Evolutionary conservation across 2,888 invertebrate genomes (phyloP).

Genomic region (Amphipyra tragopoginis): DNA sequence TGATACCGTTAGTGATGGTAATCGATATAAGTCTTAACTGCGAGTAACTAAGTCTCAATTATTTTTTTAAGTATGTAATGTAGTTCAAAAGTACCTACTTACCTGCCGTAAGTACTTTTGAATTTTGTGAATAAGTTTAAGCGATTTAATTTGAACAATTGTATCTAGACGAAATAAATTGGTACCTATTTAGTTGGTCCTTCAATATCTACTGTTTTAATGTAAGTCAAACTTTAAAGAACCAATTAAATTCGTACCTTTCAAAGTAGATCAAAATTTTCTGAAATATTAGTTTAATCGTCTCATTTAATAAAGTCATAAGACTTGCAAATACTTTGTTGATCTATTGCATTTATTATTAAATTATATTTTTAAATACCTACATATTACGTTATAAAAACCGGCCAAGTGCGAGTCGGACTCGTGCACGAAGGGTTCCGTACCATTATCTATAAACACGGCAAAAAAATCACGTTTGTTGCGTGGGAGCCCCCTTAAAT

Average conservation of each 20-base stretch:
- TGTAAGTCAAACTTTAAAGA: background rate
- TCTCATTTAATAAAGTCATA: no score
- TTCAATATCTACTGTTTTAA: conserved; percentile 4
- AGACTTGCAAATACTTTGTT: no score
- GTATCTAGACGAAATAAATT: background rate
- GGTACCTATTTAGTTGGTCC: background rate
- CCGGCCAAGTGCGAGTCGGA: no score
- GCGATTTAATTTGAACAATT: background rate
- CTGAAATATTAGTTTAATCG: no score
- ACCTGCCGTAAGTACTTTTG: background rate
- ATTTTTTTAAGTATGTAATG: conserved; percentile 14
- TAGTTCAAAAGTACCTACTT: background rate
- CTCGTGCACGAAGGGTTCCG: no score
- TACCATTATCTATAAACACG: no score
- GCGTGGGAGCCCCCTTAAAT: no score
- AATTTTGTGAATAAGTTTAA: conserved; percentile 4
- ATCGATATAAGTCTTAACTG: conserved; percentile 34
- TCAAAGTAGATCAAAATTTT: background rate
- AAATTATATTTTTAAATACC: no score
- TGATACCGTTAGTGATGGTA: conserved; percentile 31
- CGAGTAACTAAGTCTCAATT: conserved; percentile 20
- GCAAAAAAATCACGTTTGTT: no score
- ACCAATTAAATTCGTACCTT: conserved; percentile 8
- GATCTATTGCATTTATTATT: no score
- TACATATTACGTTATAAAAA: no score